These are phyloP conservation scores for Drosophila sp. DNA, from an alignment of 1,140 invertebrate species.

Conservation along the genomic window DNA sequence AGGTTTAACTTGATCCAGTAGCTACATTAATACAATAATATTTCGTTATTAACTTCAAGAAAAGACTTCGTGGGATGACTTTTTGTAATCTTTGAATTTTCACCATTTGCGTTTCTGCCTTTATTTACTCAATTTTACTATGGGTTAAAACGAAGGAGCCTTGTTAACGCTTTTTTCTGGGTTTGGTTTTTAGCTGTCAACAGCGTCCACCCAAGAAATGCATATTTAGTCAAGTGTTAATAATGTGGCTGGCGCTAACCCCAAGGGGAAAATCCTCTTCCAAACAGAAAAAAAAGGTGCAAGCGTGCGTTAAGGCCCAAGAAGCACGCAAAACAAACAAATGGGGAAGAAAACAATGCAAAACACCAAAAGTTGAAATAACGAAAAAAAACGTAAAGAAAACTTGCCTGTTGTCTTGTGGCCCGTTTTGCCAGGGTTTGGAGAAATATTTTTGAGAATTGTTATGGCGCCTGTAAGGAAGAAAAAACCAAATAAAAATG, in stretches of 20 bases:
- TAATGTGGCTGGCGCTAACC: constrained; percentile 71
- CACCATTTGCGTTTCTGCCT: constrained; percentile 24
- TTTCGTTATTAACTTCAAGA: neutral
- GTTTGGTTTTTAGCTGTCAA: constrained; percentile 44
- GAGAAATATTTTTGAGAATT: constrained; percentile 44
- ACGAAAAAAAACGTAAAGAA: constrained; percentile 33
- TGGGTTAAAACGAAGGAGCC: constrained; percentile 32
- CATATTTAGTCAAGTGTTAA: constrained; percentile 83
- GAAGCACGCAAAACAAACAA: constrained; percentile 54
- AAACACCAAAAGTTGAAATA: constrained; percentile 30
- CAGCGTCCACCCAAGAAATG: constrained; percentile 77
- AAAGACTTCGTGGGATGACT: constrained; percentile 10
- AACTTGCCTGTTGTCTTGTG: constrained; percentile 56
- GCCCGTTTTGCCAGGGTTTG: constrained; percentile 39
- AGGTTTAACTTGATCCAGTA: neutral
- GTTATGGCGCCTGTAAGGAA: constrained; percentile 50
- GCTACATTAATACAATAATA: neutral
- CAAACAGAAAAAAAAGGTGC: constrained; percentile 56
- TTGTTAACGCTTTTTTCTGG: constrained; percentile 65
- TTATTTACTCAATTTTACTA: constrained; percentile 27
- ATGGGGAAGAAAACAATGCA: constrained; percentile 34
- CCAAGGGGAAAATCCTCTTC: constrained; percentile 41
- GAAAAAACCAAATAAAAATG: constrained; percentile 36
- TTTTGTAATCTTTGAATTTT: constrained; percentile 5
- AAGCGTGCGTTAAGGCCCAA: constrained; percentile 73